Evolutionary conservation across 2,113 vertebrate genomes (phyloP), one percentile per base, ranked within the genome.

Genomic region (Thomomys bottae): DNA sequence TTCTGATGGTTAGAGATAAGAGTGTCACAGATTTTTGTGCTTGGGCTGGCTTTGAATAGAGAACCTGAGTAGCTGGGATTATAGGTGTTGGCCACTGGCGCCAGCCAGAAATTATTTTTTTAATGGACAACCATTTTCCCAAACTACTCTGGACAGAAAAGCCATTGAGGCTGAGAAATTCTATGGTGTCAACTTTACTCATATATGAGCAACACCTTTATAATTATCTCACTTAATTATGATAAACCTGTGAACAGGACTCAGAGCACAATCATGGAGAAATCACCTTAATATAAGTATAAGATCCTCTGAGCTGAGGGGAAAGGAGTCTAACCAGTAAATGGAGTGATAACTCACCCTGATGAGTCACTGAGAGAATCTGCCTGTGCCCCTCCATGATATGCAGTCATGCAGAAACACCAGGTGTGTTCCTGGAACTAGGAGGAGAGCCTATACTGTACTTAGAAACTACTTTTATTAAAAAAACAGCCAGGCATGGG

Each of bases 81-180:
- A n/a, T n/a, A n/a, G n/a, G n/a, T n/a, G n/a, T n/a, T n/a, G n/a
- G n/a, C n/a, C n/a, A n/a, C n/a, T n/a, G n/a, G n/a, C n/a, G n/a
- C n/a, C n/a, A n/a, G n/a, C 82, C 57, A 92, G 59, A 94, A 88
- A 70, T 64, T 36, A 75, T 40, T 57, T 77, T 87, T 84, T 78
- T 75, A 57, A 86, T 68, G 36, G 28, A 79, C 95, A 92, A 66
- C 75, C 91, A 59, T 85, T 94, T 71, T 79, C 80, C 61, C 76
- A 88, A 64, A 70, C 49, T 49, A 14, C 42, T 92, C 45, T 87
- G 34, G 15, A 77, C 72, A 54, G 40, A 63, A 90, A 79, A 78
- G 7, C 61, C 36, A 10, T 64, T 59, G 5, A 61, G 32, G 57
- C 81, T 21, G 81, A 70, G 85, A 88, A 24, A 73, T 84, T 88